Percentiles rank a stretch among this genome's conserved stretches.
phyloP scores from a whole-genome alignment of 2,797 vertebrate genomes.

The Clangula hyemalis region DNA sequence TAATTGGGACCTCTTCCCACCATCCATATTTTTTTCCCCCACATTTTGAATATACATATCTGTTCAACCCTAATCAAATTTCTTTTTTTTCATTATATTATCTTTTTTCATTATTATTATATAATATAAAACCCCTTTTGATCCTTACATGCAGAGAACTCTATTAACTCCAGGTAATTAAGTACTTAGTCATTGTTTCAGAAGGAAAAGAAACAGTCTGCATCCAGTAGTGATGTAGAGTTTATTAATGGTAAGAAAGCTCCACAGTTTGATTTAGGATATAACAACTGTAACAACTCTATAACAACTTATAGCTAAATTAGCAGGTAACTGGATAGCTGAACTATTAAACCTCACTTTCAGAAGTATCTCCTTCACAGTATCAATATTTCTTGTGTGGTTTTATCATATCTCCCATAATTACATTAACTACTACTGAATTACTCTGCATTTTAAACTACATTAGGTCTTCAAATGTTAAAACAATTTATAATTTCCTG shows the following conservation, averaged over 20 bases:
- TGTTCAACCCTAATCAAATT: background rate
- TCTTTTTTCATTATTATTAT: background rate
- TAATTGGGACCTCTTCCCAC: background rate
- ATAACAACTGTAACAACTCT: background rate
- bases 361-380: background rate
- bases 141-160: background rate
- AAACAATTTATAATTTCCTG: background rate
- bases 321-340: background rate
- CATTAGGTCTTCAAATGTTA: background rate
- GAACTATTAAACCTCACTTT: background rate
- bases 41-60: background rate
- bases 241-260: background rate
- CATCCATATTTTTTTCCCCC: background rate
- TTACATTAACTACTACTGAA: background rate
- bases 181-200: background rate
- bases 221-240: background rate
- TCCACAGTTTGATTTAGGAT: background rate
- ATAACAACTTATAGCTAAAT: background rate
- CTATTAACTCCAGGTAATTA: background rate
- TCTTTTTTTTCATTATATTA: background rate
- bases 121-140: background rate
- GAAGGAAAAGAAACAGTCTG: background rate
- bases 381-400: background rate
- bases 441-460: background rate
- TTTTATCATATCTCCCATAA: background rate